phyloP scores from a whole-genome alignment of 2,113 vertebrate species.

The Opisthocomus hoazin region DNA sequence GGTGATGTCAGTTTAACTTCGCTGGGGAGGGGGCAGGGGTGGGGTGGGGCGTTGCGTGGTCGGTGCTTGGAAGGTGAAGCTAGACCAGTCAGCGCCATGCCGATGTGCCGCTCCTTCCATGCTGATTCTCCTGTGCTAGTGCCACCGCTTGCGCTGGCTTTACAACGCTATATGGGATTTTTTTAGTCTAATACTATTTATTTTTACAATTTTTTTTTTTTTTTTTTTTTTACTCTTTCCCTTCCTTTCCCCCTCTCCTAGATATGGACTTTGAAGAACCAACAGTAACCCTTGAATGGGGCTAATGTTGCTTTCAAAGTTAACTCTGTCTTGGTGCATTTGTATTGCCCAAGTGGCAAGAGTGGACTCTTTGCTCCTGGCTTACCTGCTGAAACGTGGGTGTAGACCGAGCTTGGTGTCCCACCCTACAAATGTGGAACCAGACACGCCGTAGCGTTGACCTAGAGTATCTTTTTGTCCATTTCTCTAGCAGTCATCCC shows the following conservation, averaged over 20 bases:
- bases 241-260: constrained; percentile 42
- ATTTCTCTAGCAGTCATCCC: not conserved
- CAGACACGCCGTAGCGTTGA: not conserved
- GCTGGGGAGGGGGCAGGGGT: not conserved
- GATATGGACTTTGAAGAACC: constrained; percentile 60
- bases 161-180: not conserved
- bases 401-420: constrained; percentile 41
- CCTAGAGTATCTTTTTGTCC: not conserved
- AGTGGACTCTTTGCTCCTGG: constrained; percentile 37
- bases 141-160: constrained; percentile 8
- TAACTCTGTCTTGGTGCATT: constrained; percentile 37
- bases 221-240: not conserved
- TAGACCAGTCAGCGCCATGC: constrained; percentile 22
- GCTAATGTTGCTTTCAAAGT: constrained; percentile 59
- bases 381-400: constrained; percentile 4
- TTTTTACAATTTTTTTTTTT: not conserved
- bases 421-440: constrained; percentile 12
- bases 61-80: constrained; percentile 41
- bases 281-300: constrained; percentile 55
- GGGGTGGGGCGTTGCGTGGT: not conserved
- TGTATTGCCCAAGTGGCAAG: constrained; percentile 32
- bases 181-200: not conserved
- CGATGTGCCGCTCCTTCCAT: not conserved
- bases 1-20: not conserved
- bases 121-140: not conserved